A percentile compares a stretch with the other conserved stretches of the same genome.
Evolutionary conservation across 53 echinoderm and acorn worm genomes (phyloP).

Genomic region (Holothuria scabra): DNA sequence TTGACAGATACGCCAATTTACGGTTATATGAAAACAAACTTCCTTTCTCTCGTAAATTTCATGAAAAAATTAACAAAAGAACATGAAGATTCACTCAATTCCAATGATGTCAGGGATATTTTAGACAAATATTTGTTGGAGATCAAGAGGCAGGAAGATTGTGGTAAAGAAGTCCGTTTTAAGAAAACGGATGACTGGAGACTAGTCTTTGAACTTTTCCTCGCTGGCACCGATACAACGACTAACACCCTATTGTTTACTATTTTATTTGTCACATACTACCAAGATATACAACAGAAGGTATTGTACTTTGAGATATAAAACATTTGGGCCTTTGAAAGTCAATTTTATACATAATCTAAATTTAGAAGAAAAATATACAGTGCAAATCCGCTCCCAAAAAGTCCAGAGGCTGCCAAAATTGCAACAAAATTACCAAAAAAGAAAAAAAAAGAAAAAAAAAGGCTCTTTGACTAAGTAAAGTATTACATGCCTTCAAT

Average conservation of each 20-base stretch:
- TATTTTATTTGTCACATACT: slow-evolving; percentile 17
- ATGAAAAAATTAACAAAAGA: slow-evolving; percentile 18
- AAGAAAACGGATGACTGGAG: slow-evolving; percentile 27
- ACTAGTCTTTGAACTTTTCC: slow-evolving; percentile 42
- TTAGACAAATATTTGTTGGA: slow-evolving; percentile 35
- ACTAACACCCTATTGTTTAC: slow-evolving; percentile 42
- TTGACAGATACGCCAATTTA: slow-evolving; percentile 34
- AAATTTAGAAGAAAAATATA: too few relatives aligned
- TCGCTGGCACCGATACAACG: slow-evolving; percentile 48
- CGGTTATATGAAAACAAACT: slow-evolving; percentile 21
- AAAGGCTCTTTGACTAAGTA: too few relatives aligned
- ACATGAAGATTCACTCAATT: slow-evolving; percentile 1
- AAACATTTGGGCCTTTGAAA: too few relatives aligned
- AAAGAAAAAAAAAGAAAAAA: too few relatives aligned
- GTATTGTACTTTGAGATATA: background rate
- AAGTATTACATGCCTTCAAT: too few relatives aligned
- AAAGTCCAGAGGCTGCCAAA: too few relatives aligned
- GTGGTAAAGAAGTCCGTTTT: slow-evolving; percentile 6
- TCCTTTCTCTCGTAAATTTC: slow-evolving; percentile 17
- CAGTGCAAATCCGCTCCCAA: too few relatives aligned
- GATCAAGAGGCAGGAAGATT: slow-evolving; percentile 21
- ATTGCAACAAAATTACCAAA: background rate
- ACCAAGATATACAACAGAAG: slow-evolving; percentile 41
- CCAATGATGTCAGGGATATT: slow-evolving; percentile 35
- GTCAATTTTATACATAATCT: background rate